Evolutionary conservation across 2,797 vertebrate genomes (phyloP).

Genomic region (Tiaroga cobitis): DNA sequence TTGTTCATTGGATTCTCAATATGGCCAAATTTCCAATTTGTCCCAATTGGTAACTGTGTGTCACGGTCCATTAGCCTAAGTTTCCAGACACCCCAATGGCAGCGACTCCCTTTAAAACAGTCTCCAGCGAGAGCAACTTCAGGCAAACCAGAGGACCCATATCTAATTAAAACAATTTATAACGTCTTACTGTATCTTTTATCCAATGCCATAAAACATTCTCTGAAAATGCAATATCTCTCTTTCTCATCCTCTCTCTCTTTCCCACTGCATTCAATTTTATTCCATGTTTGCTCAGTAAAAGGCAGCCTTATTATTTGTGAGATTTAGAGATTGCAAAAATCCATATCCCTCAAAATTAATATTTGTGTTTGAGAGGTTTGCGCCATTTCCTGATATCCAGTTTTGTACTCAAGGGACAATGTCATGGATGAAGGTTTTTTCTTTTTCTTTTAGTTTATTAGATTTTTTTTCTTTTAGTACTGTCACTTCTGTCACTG

Average conservation of each 20-base stretch:
- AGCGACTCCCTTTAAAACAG: slow-evolving; percentile 3
- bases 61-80: slow-evolving; percentile 30
- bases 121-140: slow-evolving; percentile 22
- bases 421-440: background rate
- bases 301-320: slow-evolving; percentile 46
- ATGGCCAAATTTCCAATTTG: slow-evolving; percentile 16
- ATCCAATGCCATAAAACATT: slow-evolving; percentile 9
- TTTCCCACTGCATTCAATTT: slow-evolving; percentile 23
- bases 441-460: background rate
- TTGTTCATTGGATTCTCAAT: slow-evolving; percentile 4
- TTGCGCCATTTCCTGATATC: slow-evolving; percentile 20
- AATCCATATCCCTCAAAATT: slow-evolving; percentile 36
- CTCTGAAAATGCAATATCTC: background rate
- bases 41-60: background rate
- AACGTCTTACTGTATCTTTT: slow-evolving; percentile 14
- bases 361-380: slow-evolving; percentile 36
- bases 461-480: background rate
- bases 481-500: background rate
- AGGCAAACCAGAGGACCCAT: slow-evolving; percentile 31
- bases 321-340: slow-evolving; percentile 46
- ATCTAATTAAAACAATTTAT: slow-evolving; percentile 42
- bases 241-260: slow-evolving; percentile 16
- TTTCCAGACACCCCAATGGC: background rate
- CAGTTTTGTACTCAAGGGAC: background rate
- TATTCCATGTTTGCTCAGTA: slow-evolving; percentile 40